Conservation (phyloP, 2,888 invertebrate species). For the Cecidostiba fungosa region DNA sequence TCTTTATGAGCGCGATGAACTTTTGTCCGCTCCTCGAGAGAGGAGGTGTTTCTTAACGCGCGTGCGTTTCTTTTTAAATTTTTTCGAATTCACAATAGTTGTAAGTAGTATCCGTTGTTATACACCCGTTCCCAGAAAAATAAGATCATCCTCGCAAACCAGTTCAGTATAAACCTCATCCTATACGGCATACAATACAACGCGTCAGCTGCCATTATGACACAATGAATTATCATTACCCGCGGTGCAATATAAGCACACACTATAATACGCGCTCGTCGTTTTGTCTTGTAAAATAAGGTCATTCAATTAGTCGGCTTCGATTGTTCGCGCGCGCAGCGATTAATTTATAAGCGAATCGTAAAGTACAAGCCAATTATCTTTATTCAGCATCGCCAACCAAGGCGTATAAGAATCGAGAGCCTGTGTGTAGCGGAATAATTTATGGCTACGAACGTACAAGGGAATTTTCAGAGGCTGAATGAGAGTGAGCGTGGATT, state of each 20-base stretch:
- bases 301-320: constrained; percentile 48
- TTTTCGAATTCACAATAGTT: too few relatives aligned
- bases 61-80: too few relatives aligned
- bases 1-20: constrained; percentile 13
- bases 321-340: constrained; percentile 7
- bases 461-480: neutral
- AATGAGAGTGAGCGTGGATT: too few relatives aligned
- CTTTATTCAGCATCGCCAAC: neutral
- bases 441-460: neutral
- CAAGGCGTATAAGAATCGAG: neutral
- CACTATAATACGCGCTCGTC: too few relatives aligned
- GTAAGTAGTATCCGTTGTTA: neutral
- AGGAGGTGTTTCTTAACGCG: neutral
- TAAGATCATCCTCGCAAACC: neutral
- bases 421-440: neutral
- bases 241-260: too few relatives aligned
- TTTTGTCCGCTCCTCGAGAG: neutral
- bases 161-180: too few relatives aligned
- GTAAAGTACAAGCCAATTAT: constrained; percentile 30
- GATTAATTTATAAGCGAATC: constrained; percentile 50
- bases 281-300: constrained; percentile 39
- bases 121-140: neutral
- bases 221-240: constrained; percentile 13
- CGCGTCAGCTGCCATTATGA: too few relatives aligned
- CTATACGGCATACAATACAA: too few relatives aligned